phyloP scores from a whole-genome alignment of 2,888 invertebrate genomes.

The Trichopria drosophilae region DNA sequence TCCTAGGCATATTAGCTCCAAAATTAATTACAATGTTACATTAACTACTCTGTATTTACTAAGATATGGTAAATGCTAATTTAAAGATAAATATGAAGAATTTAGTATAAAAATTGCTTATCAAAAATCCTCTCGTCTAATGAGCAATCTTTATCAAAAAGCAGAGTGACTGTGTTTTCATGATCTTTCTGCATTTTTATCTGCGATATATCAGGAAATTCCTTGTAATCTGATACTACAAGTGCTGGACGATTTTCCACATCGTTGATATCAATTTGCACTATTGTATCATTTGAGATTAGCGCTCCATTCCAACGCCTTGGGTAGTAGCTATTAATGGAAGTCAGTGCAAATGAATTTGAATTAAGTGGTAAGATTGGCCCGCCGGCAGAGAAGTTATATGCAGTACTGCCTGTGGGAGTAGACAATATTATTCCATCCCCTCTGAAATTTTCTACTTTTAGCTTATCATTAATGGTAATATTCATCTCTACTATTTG shows the following conservation, averaged over 20 bases:
- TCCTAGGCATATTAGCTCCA: too few species aligned
- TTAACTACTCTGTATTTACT: too few species aligned
- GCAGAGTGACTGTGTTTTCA: neutral
- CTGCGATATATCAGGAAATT: neutral
- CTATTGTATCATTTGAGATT: neutral
- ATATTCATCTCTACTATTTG: slow-evolving; percentile 12
- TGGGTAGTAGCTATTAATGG: slow-evolving; percentile 10
- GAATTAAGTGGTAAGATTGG: slow-evolving; percentile 12
- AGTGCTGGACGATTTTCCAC: neutral
- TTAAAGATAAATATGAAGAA: too few species aligned
- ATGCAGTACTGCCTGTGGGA: slow-evolving; percentile 17
- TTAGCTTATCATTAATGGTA: slow-evolving; percentile 7
- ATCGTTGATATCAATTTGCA: neutral
- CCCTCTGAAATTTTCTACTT: slow-evolving; percentile 8
- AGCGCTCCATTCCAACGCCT: slow-evolving; percentile 13
- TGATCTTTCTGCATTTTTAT: neutral
- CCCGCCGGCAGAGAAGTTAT: slow-evolving; percentile 17
- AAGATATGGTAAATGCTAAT: too few species aligned
- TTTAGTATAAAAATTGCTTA: neutral
- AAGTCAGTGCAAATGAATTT: slow-evolving; percentile 11
- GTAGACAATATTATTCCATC: slow-evolving; percentile 14
- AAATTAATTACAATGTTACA: too few species aligned
- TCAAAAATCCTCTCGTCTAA: neutral
- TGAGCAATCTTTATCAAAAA: neutral
- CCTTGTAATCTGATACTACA: neutral